A percentile compares a stretch with the other conserved stretches of the same genome.
phyloP scores from a whole-genome alignment of 2,113 vertebrate genomes.

The Aramus guarauna region DNA sequence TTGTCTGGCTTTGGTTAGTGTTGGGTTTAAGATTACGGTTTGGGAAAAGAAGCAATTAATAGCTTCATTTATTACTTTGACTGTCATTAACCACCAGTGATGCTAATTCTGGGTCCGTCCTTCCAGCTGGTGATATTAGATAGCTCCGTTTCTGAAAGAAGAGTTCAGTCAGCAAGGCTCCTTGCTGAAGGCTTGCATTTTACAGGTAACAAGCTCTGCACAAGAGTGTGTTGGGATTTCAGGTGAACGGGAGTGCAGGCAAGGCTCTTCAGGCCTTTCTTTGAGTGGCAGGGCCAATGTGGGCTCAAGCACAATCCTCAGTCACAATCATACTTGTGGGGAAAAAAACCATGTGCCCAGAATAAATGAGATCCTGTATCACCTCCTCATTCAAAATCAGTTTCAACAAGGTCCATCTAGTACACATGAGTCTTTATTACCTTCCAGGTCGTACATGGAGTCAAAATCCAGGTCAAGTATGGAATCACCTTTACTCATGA shows the following conservation, averaged over 20 bases:
- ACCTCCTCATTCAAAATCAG: neutral
- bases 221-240: neutral
- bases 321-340: neutral
- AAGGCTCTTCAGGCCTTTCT: neutral
- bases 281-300: neutral
- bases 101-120: neutral
- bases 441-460: neutral
- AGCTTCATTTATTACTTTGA: neutral
- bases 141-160: neutral
- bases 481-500: neutral
- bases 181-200: neutral
- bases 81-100: neutral
- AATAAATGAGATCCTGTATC: neutral
- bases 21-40: neutral
- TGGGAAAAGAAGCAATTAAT: neutral
- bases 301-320: neutral
- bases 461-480: neutral
- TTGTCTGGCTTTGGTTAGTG: neutral
- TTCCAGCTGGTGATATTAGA: neutral
- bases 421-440: neutral
- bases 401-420: neutral
- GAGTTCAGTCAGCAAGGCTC: neutral
- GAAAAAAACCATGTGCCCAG: neutral
- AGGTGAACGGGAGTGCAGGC: neutral
- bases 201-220: neutral